These are phyloP conservation scores for Hymenopus coronatus DNA, from an alignment of 2,888 invertebrate genomes.

Conservation along the genomic window DNA sequence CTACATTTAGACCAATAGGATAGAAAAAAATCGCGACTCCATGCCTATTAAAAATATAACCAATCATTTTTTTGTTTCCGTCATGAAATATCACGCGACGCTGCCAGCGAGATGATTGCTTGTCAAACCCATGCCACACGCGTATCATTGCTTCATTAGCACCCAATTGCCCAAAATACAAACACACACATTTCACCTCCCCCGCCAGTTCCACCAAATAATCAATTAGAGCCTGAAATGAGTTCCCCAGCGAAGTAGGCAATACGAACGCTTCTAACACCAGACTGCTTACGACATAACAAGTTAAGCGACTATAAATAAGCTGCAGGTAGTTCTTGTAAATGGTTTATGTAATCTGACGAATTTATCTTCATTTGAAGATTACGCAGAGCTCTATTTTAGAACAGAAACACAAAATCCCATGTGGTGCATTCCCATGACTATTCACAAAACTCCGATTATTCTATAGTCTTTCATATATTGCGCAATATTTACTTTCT, in stretches of 20 bases:
- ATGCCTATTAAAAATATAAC: slow-evolving; percentile 8
- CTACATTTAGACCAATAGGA: background rate
- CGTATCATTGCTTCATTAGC: slow-evolving; percentile 21
- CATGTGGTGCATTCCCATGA: no score
- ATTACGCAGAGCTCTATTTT: no score
- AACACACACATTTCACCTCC: background rate
- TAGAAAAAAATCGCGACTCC: background rate
- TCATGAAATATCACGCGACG: slow-evolving; percentile 6
- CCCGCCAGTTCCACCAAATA: background rate
- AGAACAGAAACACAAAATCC: no score
- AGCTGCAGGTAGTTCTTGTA: no score
- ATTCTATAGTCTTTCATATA: no score
- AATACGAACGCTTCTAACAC: background rate
- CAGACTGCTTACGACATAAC: background rate
- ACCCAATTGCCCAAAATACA: slow-evolving; percentile 21
- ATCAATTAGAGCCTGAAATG: background rate
- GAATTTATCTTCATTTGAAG: no score
- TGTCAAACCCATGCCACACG: slow-evolving; percentile 11
- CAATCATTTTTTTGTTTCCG: background rate
- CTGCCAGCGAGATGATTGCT: background rate
- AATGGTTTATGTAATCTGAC: no score
- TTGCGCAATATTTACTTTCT: no score
- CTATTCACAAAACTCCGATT: no score
- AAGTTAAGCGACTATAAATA: no score
- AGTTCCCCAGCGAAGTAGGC: background rate